A percentile compares a stretch with the other conserved stretches of the same genome.
Evolutionary conservation across 1,140 invertebrate genomes (phyloP).

Genomic region (Euwallacea similis): DNA sequence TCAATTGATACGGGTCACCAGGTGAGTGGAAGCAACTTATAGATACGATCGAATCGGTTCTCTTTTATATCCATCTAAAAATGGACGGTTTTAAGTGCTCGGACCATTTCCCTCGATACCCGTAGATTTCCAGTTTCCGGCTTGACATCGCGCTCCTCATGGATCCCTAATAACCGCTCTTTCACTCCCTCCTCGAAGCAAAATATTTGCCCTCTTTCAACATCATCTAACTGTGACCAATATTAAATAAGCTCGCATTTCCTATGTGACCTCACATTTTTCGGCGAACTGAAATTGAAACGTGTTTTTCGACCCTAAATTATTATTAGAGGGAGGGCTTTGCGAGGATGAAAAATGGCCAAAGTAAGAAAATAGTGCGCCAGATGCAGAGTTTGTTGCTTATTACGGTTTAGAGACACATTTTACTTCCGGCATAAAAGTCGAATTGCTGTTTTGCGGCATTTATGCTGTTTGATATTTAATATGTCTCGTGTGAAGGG

Average conservation of each 20-base stretch:
- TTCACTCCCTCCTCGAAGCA: too few relatives aligned
- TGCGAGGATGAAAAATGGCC: constrained; percentile 16
- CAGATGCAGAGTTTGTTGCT: constrained; percentile 29
- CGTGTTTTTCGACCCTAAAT: constrained; percentile 15
- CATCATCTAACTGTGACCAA: background rate
- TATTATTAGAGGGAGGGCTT: constrained; percentile 11
- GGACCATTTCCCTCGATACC: too few relatives aligned
- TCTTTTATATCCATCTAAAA: too few relatives aligned
- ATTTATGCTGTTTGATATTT: constrained; percentile 31
- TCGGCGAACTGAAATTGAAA: constrained; percentile 6
- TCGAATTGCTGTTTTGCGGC: constrained; percentile 12
- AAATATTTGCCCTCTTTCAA: too few relatives aligned
- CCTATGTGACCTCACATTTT: background rate
- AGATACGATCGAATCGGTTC: too few relatives aligned
- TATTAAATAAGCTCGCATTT: constrained; percentile 6
- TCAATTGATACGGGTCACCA: too few relatives aligned
- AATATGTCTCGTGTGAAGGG: constrained; percentile 23
- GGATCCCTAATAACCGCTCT: too few relatives aligned
- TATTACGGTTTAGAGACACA: constrained; percentile 32
- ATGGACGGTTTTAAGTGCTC: too few relatives aligned
- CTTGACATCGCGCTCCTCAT: too few relatives aligned
- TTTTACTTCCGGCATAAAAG: constrained; percentile 30
- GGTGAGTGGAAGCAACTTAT: too few relatives aligned
- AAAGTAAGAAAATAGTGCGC: constrained; percentile 12
- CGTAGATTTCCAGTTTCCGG: too few relatives aligned